Base-by-base conservation (phyloP, 2,113 vertebrate genomes). In the Elaphurus davidianus region DNA sequence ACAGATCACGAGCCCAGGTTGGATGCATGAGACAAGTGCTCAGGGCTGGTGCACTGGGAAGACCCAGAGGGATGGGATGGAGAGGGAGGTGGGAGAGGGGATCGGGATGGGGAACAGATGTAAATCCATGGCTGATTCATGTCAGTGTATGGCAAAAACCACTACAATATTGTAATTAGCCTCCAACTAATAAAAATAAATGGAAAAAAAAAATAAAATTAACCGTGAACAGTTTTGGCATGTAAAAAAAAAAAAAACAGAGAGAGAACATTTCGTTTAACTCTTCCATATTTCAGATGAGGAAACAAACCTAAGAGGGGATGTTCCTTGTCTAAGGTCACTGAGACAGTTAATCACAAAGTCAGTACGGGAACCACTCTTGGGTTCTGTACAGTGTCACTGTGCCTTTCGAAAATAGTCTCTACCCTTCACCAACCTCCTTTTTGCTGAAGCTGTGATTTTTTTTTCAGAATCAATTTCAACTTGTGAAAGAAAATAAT, bases 201-300 rank as follows among this genome's bases (percentile, higher is more conserved):
- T 50, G 47, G 47, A 50, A 50, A 14, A 47, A 14, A 47, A 47
- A 50, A 50, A 14, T 50, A 47, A 50, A 50, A 50, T 50, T 13
- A 50, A 50, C 47, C 0, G 1, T 50, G 47, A 50, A 13, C 47
- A 50, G 3, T 50, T 50, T 12, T 50, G 12, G 47, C 47, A 50
- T 50, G 47, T 50, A 50, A 50, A 50, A 50, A 50, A 50, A 50
- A 43, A 50, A 50, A 50, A 50, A 89, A 40, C 40, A 40, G 40
- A 40, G 40, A 40, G 52, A 67, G 85, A 87, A 86, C n/a, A 76
- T 60, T 87, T 86, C 19, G 23, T 57, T 93, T 79, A 59, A 81
- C 14, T 60, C 62, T 84, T 96, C 59, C 30, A 81, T 92, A 87
- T 97, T 98, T 96, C 28, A 93, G 54, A 79, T 76, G 43, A 94